A percentile compares a stretch with the other conserved stretches of the same genome.
These are phyloP conservation scores for Megalurothrips usitatus DNA, from an alignment of 2,888 invertebrate genomes.

Conservation along the genomic window DNA sequence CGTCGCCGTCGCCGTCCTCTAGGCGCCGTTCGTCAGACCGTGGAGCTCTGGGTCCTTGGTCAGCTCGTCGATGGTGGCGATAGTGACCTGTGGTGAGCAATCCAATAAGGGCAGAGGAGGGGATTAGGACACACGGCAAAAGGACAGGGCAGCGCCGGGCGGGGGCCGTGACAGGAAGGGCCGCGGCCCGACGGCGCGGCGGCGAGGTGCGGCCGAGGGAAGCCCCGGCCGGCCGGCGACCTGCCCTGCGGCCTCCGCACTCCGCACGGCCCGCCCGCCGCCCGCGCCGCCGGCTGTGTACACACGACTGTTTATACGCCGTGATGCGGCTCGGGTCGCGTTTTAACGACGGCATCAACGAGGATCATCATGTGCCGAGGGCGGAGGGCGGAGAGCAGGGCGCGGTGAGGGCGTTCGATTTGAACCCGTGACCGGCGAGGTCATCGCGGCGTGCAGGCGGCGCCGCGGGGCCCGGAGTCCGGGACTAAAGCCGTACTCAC, in stretches of 20 bases:
- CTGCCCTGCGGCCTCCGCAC: background rate
- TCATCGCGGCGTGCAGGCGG: too few species aligned
- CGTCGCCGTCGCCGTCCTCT: background rate
- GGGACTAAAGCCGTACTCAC: background rate
- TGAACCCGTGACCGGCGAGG: background rate
- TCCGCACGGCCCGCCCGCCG: background rate
- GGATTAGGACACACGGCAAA: background rate
- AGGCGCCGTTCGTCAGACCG: constrained; percentile 40
- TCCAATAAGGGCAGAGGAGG: background rate
- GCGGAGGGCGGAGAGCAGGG: background rate
- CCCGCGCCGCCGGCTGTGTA: background rate
- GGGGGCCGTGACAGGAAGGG: background rate
- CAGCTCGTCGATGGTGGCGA: constrained; percentile 42
- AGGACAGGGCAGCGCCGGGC: background rate
- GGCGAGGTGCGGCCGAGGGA: background rate
- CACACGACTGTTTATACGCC: background rate
- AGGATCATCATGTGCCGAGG: background rate
- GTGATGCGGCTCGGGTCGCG: background rate
- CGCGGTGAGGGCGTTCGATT: background rate
- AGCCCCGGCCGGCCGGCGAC: background rate
- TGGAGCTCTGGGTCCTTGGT: constrained; percentile 41
- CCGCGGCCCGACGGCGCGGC: background rate
- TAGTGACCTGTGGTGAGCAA: constrained; percentile 32
- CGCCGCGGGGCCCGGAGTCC: too few species aligned
- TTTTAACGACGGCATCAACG: background rate